Evolutionary conservation across 2,797 vertebrate species (phyloP), one percentile per base, ranked within the genome.

Genomic region (Pseudochromis fuscus): DNA sequence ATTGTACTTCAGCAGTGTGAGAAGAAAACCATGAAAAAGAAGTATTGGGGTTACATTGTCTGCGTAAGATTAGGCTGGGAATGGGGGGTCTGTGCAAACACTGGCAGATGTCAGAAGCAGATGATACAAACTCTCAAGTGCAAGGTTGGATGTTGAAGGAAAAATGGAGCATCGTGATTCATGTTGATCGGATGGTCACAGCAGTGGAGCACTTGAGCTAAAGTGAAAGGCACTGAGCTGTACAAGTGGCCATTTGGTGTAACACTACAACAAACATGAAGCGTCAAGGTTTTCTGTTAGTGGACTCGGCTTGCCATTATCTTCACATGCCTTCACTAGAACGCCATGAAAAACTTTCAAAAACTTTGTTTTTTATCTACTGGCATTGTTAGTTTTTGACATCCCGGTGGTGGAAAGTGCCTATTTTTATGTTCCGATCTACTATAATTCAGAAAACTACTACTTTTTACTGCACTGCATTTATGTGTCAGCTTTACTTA

Each of bases 81-180:
- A 35, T 16, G 21, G 27, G 15, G 10, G 37, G 38, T 63, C 50
- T 37, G 27, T 51, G n/a, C 55, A 70, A 52, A 67, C 37, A 52
- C 38, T 40, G 33, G 33, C 60, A 42, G 67, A 59, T 18, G 35
- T 67, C 44, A 44, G 30, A 51, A 25, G 15, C 23, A 16, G 5
- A 25, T 6, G 18, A 21, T 8, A 5, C 46, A 27, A 27, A 25
- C 45, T 27, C 24, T 31, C n/a, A n/a, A 9, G n/a, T 18, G 24
- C 12, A 49, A 35, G 38, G 24, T 12, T 24, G 13, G 12, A 45
- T 35, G 5, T 30, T n/a, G n/a, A n/a, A n/a, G n/a, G 5, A n/a
- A n/a, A 42, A 38, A 18, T 38, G 18, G 4, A 38, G 18, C 21
- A 52, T 23, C 4, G 6, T 42, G 42, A 12, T 65, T 70, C 4